A percentile compares a stretch with the other conserved stretches of the same genome.
These are phyloP conservation scores for Pilophorus perplexus DNA, from an alignment of 2,888 invertebrate genomes.

Conservation along the genomic window DNA sequence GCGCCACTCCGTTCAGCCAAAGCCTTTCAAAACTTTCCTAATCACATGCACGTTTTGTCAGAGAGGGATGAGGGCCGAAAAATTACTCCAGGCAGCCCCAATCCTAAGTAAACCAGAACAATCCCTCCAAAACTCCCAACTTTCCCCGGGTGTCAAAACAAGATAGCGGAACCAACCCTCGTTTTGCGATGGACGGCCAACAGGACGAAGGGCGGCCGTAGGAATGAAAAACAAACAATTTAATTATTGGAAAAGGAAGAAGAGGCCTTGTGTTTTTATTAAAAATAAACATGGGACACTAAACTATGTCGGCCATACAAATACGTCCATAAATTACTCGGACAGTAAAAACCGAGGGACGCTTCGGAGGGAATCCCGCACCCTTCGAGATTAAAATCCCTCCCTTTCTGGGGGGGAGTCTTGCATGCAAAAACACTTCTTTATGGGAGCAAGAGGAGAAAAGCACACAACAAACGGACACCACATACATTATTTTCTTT, in stretches of 20 bases:
- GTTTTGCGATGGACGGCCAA: no score
- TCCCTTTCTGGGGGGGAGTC: background rate
- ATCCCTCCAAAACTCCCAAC: no score
- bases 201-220: background rate
- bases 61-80: no score
- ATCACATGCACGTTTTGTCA: no score
- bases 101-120: no score
- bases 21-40: no score
- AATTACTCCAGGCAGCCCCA: no score
- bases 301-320: slow-evolving; percentile 33
- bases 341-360: slow-evolving; percentile 31
- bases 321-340: slow-evolving; percentile 34
- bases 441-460: slow-evolving; percentile 34
- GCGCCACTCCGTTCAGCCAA: no score
- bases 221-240: slow-evolving; percentile 32
- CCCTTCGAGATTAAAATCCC: slow-evolving; percentile 39
- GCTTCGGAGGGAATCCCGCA: slow-evolving; percentile 19
- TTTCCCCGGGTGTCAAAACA: no score
- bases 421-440: slow-evolving; percentile 42
- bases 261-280: slow-evolving; percentile 32
- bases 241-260: slow-evolving; percentile 25
- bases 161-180: no score
- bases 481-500: slow-evolving; percentile 46
- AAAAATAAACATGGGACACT: slow-evolving; percentile 34
- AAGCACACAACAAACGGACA: slow-evolving; percentile 41